Conservation (phyloP, 2,797 vertebrate species). For the Gambelia wislizenii region DNA sequence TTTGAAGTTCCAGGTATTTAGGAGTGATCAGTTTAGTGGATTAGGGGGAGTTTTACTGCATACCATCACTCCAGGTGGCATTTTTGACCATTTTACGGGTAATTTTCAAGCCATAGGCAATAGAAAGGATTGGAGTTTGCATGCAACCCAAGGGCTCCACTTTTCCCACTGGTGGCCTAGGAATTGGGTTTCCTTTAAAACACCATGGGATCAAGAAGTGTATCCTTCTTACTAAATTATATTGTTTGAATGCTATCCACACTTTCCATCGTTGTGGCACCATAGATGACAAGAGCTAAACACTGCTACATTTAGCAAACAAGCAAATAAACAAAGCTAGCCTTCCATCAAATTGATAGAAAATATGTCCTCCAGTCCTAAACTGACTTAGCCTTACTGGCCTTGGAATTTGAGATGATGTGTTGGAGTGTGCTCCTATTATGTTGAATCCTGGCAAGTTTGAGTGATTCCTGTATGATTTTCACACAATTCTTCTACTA, state of each 20-base stretch:
- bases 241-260: not conserved
- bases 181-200: constrained; percentile 9
- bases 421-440: not conserved
- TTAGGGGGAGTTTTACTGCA: too few species aligned
- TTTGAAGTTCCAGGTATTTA: too few species aligned
- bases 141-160: too few species aligned
- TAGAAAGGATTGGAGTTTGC: too few species aligned
- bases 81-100: too few species aligned
- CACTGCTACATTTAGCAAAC: not conserved
- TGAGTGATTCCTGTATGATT: not conserved
- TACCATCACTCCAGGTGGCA: too few species aligned
- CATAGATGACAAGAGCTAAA: not conserved
- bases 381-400: not conserved
- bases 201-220: not conserved
- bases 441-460: not conserved
- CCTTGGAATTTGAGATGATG: not conserved
- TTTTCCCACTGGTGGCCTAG: not conserved
- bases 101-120: too few species aligned
- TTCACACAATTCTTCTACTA: not conserved
- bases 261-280: too few species aligned
- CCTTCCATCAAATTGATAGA: not conserved
- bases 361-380: not conserved
- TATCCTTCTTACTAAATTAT: not conserved
- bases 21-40: too few species aligned
- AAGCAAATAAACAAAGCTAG: not conserved